Conservation (phyloP, 2,797 vertebrate genomes). For the Chiloscyllium punctatum region DNA sequence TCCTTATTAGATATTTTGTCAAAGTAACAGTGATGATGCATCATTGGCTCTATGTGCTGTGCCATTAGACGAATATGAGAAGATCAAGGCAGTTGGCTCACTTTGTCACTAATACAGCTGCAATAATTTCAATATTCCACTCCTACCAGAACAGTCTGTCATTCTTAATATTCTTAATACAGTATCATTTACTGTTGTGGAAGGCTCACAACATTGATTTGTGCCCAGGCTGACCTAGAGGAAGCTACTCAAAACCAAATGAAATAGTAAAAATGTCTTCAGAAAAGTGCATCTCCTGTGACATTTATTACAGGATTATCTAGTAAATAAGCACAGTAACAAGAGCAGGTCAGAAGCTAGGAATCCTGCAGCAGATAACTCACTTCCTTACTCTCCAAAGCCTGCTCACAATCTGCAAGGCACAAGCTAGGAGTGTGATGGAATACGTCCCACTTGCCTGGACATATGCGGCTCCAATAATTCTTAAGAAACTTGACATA, state of each 20-base stretch:
- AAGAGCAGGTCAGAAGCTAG: no score
- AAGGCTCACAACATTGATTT: neutral
- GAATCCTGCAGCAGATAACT: no score
- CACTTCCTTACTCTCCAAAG: no score
- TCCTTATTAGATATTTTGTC: neutral
- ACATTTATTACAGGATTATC: neutral
- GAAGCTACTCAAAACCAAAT: neutral
- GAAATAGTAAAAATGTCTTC: neutral
- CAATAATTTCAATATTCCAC: neutral
- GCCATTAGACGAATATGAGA: neutral
- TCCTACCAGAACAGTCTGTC: neutral
- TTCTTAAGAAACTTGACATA: no score
- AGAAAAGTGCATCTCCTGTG: neutral
- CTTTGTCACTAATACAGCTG: neutral
- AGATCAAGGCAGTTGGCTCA: neutral
- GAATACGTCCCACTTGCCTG: no score
- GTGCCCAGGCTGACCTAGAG: neutral
- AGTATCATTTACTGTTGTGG: neutral
- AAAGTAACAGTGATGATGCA: neutral
- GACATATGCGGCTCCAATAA: no score
- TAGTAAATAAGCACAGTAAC: neutral
- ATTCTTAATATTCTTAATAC: neutral
- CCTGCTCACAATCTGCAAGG: no score
- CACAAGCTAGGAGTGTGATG: no score
- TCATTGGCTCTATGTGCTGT: neutral